phyloP scores from a whole-genome alignment of 2,888 invertebrate species.

The Eupithecia centaureata region DNA sequence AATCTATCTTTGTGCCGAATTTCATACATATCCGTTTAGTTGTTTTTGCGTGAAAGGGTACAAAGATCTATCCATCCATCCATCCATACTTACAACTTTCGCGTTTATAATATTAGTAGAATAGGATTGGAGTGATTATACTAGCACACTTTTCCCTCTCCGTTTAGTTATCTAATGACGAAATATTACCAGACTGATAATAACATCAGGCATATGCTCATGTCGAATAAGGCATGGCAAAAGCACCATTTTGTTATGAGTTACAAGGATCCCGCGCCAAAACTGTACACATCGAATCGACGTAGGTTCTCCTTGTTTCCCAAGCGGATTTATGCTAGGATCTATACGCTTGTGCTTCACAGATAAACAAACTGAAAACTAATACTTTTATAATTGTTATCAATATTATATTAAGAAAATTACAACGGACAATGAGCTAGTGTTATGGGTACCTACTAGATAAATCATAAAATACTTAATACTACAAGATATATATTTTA shows the following conservation, averaged over 20 bases:
- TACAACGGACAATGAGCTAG: neutral
- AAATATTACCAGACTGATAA: conserved; percentile 30
- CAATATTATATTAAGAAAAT: too few relatives aligned
- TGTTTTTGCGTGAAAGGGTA: too few relatives aligned
- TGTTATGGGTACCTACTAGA: too few relatives aligned
- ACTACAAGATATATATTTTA: too few relatives aligned
- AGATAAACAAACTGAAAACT: conserved; percentile 42
- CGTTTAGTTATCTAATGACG: neutral
- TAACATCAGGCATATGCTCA: conserved; percentile 46
- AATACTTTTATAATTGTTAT: neutral
- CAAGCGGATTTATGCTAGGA: conserved; percentile 72
- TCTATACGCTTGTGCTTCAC: conserved; percentile 60
- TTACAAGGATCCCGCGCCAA: conserved; percentile 67
- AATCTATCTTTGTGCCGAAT: too few relatives aligned
- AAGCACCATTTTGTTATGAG: conserved; percentile 60
- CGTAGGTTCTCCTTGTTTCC: conserved; percentile 66
- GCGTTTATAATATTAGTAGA: too few relatives aligned
- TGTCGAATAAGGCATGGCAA: conserved; percentile 48
- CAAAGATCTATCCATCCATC: too few relatives aligned
- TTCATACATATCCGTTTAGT: too few relatives aligned
- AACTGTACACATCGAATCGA: conserved; percentile 66
- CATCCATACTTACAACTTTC: too few relatives aligned
- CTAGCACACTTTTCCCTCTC: too few relatives aligned
- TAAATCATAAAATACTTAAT: too few relatives aligned
- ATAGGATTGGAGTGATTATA: too few relatives aligned